Conservation (phyloP, 2,113 vertebrate species). For the Clupea harengus region DNA sequence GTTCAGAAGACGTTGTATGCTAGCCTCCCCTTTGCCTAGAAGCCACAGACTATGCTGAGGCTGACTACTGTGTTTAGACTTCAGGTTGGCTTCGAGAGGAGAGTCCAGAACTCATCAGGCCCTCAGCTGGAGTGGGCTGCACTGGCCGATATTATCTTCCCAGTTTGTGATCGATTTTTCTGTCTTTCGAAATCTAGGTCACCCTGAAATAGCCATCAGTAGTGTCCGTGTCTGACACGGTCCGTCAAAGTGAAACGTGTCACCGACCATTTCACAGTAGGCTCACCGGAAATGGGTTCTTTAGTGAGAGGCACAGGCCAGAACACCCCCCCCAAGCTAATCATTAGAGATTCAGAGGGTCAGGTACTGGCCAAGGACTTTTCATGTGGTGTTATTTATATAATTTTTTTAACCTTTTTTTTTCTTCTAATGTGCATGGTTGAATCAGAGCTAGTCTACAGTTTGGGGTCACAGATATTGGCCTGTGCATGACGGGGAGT, state of each 20-base stretch:
- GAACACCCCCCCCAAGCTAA: not conserved
- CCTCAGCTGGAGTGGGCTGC: not conserved
- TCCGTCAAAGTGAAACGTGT: constrained; percentile 23
- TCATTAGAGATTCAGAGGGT: not conserved
- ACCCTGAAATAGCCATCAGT: constrained; percentile 34
- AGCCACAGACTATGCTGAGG: not conserved
- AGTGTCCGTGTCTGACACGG: constrained; percentile 22
- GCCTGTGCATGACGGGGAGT: not conserved
- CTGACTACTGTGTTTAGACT: not conserved
- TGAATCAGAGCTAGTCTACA: not conserved
- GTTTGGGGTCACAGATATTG: not conserved
- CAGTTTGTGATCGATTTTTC: not conserved
- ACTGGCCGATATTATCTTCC: not conserved
- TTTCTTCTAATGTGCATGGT: not conserved
- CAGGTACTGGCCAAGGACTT: constrained; percentile 10
- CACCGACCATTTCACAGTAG: constrained; percentile 17
- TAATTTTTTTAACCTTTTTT: not conserved
- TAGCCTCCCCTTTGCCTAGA: no score
- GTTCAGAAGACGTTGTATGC: no score
- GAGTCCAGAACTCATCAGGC: not conserved
- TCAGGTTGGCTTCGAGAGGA: not conserved
- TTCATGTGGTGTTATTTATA: not conserved
- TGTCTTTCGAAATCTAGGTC: constrained; percentile 30
- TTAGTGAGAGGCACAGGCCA: not conserved
- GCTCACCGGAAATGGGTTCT: constrained; percentile 20